Conservation (phyloP, 1,140 invertebrate species). For the Orussus abietinus region DNA sequence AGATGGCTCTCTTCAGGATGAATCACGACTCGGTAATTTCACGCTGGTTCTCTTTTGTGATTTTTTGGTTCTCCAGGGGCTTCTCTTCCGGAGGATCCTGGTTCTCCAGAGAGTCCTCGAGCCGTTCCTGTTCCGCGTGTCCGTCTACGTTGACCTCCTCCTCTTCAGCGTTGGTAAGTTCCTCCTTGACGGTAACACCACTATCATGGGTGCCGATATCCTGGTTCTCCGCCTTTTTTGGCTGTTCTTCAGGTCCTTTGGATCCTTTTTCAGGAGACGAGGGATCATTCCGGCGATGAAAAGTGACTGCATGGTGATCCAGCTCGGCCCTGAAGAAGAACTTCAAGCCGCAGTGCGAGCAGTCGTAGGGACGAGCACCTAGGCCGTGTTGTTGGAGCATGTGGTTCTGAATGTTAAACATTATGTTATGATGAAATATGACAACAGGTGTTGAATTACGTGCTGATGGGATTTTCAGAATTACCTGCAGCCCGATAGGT, state of each 20-base stretch:
- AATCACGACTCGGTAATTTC: not conserved
- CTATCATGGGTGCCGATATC: not conserved
- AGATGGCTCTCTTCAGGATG: too few relatives aligned
- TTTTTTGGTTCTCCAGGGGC: not conserved
- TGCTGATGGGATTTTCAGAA: not conserved
- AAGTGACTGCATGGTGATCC: constrained; percentile 68
- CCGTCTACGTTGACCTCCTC: constrained; percentile 20
- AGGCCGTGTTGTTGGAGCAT: constrained; percentile 76
- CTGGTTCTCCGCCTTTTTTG: constrained; percentile 1
- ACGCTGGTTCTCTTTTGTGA: not conserved
- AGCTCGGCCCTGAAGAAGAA: constrained; percentile 91
- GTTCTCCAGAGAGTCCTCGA: not conserved
- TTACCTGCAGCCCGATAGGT: constrained; percentile 63
- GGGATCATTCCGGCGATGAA: constrained; percentile 27
- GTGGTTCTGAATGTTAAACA: constrained; percentile 61
- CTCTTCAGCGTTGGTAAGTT: constrained; percentile 19
- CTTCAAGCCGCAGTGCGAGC: constrained; percentile 73
- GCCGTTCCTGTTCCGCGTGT: not conserved
- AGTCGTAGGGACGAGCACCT: constrained; percentile 77
- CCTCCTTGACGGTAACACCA: constrained; percentile 17
- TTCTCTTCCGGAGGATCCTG: not conserved
- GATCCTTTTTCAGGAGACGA: constrained; percentile 6
- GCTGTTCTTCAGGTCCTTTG: constrained; percentile 4
- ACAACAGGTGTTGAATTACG: too few relatives aligned
- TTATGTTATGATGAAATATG: not conserved